Evolutionary conservation across 2,113 vertebrate genomes (phyloP).

Genomic region (Trichomycterus rosablanca): DNA sequence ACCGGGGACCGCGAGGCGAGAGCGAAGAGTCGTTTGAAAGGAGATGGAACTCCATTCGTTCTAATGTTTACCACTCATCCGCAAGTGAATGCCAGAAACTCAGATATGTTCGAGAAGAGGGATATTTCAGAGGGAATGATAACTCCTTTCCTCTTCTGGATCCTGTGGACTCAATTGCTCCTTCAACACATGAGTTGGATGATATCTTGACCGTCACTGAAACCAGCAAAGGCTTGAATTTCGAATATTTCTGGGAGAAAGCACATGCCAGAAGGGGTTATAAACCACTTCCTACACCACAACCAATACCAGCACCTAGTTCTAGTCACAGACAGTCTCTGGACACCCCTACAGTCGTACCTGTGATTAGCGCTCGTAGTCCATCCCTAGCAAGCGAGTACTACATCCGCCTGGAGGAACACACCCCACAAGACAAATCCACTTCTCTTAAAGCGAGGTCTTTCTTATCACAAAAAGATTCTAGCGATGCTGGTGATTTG

Average conservation of each 20-base stretch:
- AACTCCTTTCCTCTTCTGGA: constrained; percentile 81
- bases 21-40: constrained; percentile 82
- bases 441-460: constrained; percentile 60
- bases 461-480: constrained; percentile 42
- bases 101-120: constrained; percentile 59
- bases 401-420: constrained; percentile 86
- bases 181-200: constrained; percentile 74
- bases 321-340: constrained; percentile 75
- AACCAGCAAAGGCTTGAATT: constrained; percentile 87
- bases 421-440: constrained; percentile 72
- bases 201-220: constrained; percentile 88
- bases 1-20: constrained; percentile 59
- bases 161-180: constrained; percentile 64
- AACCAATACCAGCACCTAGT: constrained; percentile 66
- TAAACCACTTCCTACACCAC: constrained; percentile 68
- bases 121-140: constrained; percentile 44
- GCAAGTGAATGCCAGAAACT: constrained; percentile 65
- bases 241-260: constrained; percentile 91
- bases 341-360: constrained; percentile 85
- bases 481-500: constrained; percentile 59
- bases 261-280: constrained; percentile 77
- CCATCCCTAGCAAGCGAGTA: constrained; percentile 87
- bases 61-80: too few relatives aligned
- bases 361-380: constrained; percentile 87
- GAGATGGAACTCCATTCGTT: constrained; percentile 81